Evolutionary conservation across 2,888 invertebrate species (phyloP).

Genomic region (Melikaiella ostensackeni): DNA sequence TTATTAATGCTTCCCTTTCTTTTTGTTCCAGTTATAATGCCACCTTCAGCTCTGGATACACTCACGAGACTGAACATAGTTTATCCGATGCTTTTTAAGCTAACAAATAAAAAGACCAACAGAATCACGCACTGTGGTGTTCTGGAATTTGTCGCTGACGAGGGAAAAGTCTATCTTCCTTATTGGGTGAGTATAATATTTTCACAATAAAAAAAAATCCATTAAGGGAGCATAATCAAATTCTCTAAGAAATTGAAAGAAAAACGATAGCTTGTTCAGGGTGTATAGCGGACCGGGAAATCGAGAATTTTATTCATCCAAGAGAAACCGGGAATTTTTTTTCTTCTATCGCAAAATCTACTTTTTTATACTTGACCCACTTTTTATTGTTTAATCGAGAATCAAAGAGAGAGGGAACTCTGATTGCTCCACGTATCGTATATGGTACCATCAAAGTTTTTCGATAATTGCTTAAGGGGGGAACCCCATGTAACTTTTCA

Average conservation of each 20-base stretch:
- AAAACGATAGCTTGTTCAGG: background rate
- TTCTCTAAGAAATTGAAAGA: background rate
- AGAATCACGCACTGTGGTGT: constrained; percentile 97
- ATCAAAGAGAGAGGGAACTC: too few relatives aligned
- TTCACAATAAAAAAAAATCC: background rate
- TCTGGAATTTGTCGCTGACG: constrained; percentile 98
- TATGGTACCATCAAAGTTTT: too few relatives aligned
- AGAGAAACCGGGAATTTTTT: too few relatives aligned
- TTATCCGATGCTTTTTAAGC: constrained; percentile 99
- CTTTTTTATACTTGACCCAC: too few relatives aligned
- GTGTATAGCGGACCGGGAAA: too few relatives aligned
- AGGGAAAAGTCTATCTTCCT: constrained; percentile 98
- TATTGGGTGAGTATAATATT: constrained; percentile 87
- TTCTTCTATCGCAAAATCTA: too few relatives aligned
- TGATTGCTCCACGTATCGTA: too few relatives aligned
- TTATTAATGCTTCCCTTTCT: constrained; percentile 18
- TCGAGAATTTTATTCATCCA: too few relatives aligned
- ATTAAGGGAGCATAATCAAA: background rate
- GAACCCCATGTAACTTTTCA: too few relatives aligned
- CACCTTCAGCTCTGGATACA: constrained; percentile 96
- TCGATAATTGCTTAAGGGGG: too few relatives aligned
- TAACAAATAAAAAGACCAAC: constrained; percentile 91
- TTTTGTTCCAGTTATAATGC: constrained; percentile 93
- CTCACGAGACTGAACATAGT: constrained; percentile 95
- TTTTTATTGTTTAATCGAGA: too few relatives aligned